Evolutionary conservation across 2,797 vertebrate species (phyloP), one percentile per base, ranked within the genome.

Genomic region (Onychomys arenicola): DNA sequence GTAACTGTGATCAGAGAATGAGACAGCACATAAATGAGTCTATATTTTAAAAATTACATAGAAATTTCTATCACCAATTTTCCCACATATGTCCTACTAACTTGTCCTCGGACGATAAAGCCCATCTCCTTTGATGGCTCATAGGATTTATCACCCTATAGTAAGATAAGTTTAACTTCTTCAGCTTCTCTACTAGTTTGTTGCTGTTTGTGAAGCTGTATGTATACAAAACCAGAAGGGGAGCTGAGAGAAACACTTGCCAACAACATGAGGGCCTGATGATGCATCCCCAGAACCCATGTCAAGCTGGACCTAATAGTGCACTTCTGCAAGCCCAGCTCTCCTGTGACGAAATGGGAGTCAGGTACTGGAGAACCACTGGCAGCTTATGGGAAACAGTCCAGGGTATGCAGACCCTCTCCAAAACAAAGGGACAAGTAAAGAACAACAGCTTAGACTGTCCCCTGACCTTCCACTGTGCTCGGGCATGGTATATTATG

Each of bases 1-100:
- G 43, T 43, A 23, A 23, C 1, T 4, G 29, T 29, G 43, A 67
- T 16, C 0, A 9, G 49, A 46, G 17, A 46, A 46, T 2, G 7
- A 77, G 16, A n/a, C 16, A 5, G 3, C 13, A n/a, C 80, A 14
- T 2, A 93, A 40, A 49, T 8, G 11, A n/a, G 40, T 37, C 11
- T 59, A 13, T 11, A 89, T 34, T 65, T n/a, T 5, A 59, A 29
- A 16, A 5, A 23, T 61, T 57, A 77, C 27, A 16, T 67, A 29
- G 5, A 10, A 0, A 23, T 59, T 9, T 11, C 1, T 69, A 61
- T 13, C 19, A 76, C n/a, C 61, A 23, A 43, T 71, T 78, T 21
- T 40, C 2, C 29, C 6, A n/a, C 10, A 2, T 71, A 52, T 55
- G 43, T 40, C 3, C 9, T n/a, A 73, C 14, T 61, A 11, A 40